These are phyloP conservation scores for Bacillus rossius DNA, from an alignment of 1,140 invertebrate species.

Conservation along the genomic window DNA sequence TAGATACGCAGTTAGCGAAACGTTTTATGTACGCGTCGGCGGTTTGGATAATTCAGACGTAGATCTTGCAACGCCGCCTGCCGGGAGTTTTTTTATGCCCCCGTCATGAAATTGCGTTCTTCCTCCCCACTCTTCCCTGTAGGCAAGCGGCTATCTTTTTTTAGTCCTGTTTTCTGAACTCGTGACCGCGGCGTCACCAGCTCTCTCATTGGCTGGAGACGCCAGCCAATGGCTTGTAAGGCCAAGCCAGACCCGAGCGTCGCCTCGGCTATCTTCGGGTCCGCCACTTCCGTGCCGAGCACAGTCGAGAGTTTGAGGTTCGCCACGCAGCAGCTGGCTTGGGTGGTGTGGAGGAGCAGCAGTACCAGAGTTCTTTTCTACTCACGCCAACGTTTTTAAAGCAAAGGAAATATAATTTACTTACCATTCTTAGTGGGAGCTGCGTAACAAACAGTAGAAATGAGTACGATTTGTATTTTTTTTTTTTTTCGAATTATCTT, in stretches of 20 bases:
- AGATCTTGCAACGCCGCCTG: background rate
- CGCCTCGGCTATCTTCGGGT: conserved; percentile 3
- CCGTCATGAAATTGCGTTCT: background rate
- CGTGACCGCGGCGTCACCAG: conserved; percentile 10
- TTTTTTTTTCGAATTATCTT: too few species aligned
- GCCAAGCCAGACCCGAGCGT: conserved; percentile 14
- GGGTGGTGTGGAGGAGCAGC: background rate
- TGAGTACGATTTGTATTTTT: too few species aligned
- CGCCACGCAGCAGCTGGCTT: background rate
- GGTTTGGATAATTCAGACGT: too few species aligned
- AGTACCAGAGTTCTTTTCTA: background rate
- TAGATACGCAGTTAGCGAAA: too few species aligned
- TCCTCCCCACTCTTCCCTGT: background rate
- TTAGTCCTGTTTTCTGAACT: conserved; percentile 3
- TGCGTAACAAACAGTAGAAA: background rate
- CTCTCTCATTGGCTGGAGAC: conserved; percentile 11
- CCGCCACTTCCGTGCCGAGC: background rate
- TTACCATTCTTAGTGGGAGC: background rate
- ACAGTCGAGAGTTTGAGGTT: background rate
- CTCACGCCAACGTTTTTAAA: background rate
- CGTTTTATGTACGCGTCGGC: background rate
- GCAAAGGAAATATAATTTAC: background rate
- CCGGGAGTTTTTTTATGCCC: background rate
- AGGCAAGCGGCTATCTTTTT: too few species aligned
- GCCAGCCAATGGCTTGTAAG: conserved; percentile 18